A percentile compares a stretch with the other conserved stretches of the same genome.
Evolutionary conservation across 2,113 vertebrate genomes (phyloP).

Genomic region (Chaetops frenatus): DNA sequence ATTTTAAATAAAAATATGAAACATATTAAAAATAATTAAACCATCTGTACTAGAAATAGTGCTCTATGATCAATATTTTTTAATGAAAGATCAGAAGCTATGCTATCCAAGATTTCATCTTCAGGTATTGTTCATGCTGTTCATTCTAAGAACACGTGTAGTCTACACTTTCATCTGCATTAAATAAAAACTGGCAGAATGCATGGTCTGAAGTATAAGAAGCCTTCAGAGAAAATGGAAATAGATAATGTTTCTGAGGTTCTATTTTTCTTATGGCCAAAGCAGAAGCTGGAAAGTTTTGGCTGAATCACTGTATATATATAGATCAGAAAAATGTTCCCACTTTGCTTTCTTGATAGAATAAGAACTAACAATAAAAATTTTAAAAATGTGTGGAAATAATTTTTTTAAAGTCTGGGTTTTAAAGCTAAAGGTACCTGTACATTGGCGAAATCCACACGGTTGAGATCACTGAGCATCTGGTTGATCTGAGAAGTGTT

Average conservation of each 20-base stretch:
- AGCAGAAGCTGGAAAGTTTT: not conserved
- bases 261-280: not conserved
- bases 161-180: not conserved
- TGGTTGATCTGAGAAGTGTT: conserved; percentile 99
- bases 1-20: not conserved
- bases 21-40: not conserved
- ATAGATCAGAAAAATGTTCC: not conserved
- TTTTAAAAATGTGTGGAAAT: not conserved
- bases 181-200: not conserved
- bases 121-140: not conserved
- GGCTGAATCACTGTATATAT: not conserved
- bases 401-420: not conserved
- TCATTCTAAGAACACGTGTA: not conserved
- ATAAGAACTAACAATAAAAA: not conserved
- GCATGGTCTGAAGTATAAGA: not conserved
- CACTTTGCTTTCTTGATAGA: not conserved
- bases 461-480: conserved; percentile 98
- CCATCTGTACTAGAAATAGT: not conserved
- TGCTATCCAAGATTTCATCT: not conserved
- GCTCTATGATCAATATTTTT: not conserved
- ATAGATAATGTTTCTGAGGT: not conserved
- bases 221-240: not conserved
- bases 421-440: conserved; percentile 75
- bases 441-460: conserved; percentile 96
- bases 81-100: not conserved